These are phyloP conservation scores for Meteorus sp. DNA, from an alignment of 1,140 invertebrate species.

Conservation along the genomic window DNA sequence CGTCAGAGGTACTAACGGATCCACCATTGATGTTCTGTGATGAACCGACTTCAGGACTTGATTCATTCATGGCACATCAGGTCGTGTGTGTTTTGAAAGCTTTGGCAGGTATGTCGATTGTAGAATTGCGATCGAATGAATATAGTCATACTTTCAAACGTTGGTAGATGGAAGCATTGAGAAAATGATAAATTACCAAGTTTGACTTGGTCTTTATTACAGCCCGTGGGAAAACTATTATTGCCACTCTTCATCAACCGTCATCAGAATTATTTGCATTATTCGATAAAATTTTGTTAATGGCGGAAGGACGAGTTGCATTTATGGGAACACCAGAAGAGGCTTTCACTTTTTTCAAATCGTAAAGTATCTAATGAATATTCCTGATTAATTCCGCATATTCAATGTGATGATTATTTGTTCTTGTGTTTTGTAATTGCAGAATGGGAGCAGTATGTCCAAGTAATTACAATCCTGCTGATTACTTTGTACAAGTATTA, in stretches of 20 bases:
- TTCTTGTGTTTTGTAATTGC: slow-evolving; percentile 24
- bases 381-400: not conserved
- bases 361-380: no score
- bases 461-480: slow-evolving; percentile 92
- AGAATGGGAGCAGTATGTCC: slow-evolving; percentile 78
- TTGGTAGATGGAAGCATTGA: no score
- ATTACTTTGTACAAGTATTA: slow-evolving; percentile 91
- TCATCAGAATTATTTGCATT: slow-evolving; percentile 90
- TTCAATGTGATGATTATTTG: slow-evolving; percentile 1
- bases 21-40: slow-evolving; percentile 96
- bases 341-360: slow-evolving; percentile 80
- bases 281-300: slow-evolving; percentile 87
- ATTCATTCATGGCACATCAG: slow-evolving; percentile 86
- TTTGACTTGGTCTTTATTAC: no score
- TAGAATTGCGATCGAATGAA: no score
- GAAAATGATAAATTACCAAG: no score
- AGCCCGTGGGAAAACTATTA: slow-evolving; percentile 80
- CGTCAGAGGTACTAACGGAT: slow-evolving; percentile 92
- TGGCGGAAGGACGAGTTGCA: slow-evolving; percentile 90
- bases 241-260: slow-evolving; percentile 96
- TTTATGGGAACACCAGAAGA: slow-evolving; percentile 83
- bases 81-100: slow-evolving; percentile 83
- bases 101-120: slow-evolving; percentile 64
- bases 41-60: slow-evolving; percentile 90
- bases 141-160: no score